Conservation (phyloP, 2,113 vertebrate species). For the Podarcis cretensis region DNA sequence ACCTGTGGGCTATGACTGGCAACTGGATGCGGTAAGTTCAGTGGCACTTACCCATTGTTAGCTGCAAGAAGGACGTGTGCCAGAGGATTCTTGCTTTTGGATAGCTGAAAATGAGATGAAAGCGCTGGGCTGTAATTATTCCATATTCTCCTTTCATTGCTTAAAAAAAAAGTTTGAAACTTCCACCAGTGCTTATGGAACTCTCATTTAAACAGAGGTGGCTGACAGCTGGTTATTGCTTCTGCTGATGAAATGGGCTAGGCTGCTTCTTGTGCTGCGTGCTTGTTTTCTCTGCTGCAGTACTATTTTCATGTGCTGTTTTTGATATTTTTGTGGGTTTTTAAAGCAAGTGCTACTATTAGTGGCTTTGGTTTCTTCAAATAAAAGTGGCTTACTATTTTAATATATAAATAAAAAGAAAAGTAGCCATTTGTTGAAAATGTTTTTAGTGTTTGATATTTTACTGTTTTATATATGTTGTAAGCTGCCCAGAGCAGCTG, state of each 20-base stretch:
- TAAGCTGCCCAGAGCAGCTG: no score
- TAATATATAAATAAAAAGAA: not conserved
- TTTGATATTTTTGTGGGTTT: not conserved
- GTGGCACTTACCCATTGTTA: not conserved
- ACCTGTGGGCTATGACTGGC: slow-evolving; percentile 14
- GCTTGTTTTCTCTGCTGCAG: no score
- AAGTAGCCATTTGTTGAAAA: not conserved
- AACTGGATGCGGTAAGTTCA: not conserved
- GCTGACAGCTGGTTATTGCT: no score
- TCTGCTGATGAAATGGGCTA: no score
- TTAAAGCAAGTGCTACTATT: not conserved
- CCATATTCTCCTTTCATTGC: not conserved
- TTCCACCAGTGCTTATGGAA: not conserved
- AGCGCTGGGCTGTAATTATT: not conserved
- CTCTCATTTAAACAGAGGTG: not conserved
- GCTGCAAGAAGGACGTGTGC: not conserved
- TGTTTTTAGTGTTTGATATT: not conserved
- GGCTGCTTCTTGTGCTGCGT: no score
- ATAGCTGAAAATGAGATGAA: not conserved
- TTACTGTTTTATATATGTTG: no score
- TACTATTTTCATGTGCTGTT: not conserved
- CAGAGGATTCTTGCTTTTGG: not conserved
- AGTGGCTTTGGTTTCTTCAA: not conserved
- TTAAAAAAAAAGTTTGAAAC: not conserved
- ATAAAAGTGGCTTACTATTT: not conserved